phyloP scores from a whole-genome alignment of 2,113 vertebrate genomes.

The Oreocharis arfaki region DNA sequence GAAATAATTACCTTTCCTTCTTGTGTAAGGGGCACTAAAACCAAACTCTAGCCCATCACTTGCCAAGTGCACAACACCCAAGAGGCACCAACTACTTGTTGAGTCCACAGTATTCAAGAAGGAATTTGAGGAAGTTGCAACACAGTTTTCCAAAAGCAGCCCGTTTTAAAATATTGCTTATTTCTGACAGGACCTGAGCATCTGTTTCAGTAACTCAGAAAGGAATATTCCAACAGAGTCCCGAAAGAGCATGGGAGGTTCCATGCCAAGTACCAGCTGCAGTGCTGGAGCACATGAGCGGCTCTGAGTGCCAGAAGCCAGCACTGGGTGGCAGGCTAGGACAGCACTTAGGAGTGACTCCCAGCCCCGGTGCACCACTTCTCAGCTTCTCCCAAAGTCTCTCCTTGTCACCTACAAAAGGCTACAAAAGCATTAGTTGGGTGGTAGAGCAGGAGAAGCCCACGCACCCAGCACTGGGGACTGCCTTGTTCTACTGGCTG shows the following conservation, averaged over 20 bases:
- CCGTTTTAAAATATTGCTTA: not conserved
- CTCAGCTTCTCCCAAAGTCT: not conserved
- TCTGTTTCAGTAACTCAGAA: not conserved
- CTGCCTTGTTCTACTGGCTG: not conserved
- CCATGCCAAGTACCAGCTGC: not conserved
- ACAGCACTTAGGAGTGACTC: conserved; percentile 37
- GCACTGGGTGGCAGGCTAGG: conserved; percentile 74
- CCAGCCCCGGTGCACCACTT: not conserved
- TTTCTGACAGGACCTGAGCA: not conserved
- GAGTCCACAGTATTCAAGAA: not conserved
- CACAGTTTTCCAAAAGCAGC: not conserved
- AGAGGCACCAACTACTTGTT: not conserved
- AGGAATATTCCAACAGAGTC: not conserved
- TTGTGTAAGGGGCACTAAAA: not conserved
- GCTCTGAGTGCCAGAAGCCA: conserved; percentile 4
- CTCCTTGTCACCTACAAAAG: conserved; percentile 10
- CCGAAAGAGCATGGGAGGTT: not conserved
- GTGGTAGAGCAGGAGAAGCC: not conserved
- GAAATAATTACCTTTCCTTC: not conserved
- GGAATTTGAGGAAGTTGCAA: not conserved
- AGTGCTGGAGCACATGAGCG: not conserved
- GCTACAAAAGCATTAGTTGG: conserved; percentile 47
- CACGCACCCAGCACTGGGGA: not conserved
- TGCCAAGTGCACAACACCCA: not conserved
- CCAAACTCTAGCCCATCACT: not conserved